Evolutionary conservation across 2,888 invertebrate species (phyloP).

Genomic region (Pecten maximus): DNA sequence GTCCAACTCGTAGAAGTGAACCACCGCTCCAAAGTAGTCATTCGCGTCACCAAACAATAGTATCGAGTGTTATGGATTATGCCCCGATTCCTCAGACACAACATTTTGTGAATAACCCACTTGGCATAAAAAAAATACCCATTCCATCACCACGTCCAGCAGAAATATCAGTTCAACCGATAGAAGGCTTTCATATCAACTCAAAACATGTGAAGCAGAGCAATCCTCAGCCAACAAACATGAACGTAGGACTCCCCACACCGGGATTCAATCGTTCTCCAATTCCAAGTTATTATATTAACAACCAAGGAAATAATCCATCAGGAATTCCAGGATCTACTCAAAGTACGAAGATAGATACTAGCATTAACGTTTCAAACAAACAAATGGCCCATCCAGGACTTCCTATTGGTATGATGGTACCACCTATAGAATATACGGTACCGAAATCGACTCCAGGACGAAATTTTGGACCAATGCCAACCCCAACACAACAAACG

Average conservation of each 20-base stretch:
- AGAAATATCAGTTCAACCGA: neutral
- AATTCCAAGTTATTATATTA: neutral
- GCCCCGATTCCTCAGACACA: neutral
- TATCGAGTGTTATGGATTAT: neutral
- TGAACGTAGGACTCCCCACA: neutral
- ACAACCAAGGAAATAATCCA: neutral
- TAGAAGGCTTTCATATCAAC: neutral
- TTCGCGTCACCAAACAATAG: neutral
- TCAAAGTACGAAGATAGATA: neutral
- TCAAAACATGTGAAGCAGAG: neutral
- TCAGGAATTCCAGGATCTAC: neutral
- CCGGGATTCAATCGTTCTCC: neutral
- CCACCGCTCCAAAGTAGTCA: neutral
- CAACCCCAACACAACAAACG: neutral
- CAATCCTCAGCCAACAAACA: neutral
- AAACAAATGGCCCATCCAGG: neutral
- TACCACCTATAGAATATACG: neutral
- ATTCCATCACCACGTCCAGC: neutral
- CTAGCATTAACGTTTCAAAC: neutral
- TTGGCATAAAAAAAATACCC: neutral
- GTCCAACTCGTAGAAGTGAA: neutral
- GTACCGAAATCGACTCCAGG: neutral
- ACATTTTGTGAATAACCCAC: neutral
- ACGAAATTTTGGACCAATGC: too few relatives aligned
- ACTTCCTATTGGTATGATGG: neutral